Percentiles rank a stretch among this genome's conserved stretches.
These are phyloP conservation scores for Fregetta grallaria DNA, from an alignment of 2,113 vertebrate species.

Conservation along the genomic window DNA sequence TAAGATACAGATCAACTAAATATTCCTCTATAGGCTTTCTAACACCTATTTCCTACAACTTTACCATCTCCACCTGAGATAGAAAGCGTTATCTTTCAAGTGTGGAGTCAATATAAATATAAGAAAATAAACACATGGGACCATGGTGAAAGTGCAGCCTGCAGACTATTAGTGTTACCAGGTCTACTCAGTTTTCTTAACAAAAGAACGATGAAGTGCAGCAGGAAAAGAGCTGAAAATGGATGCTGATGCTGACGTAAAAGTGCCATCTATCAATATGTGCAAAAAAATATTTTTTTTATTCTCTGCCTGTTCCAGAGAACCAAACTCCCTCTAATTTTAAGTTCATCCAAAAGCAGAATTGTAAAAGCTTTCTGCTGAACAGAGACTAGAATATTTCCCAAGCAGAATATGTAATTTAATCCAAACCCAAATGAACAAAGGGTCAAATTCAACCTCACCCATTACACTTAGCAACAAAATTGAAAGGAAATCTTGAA, in stretches of 20 bases:
- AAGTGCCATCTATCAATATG: background rate
- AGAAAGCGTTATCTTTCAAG: background rate
- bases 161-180: background rate
- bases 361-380: background rate
- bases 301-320: background rate
- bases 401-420: background rate
- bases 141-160: background rate
- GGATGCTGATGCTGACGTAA: background rate
- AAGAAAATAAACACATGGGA: background rate
- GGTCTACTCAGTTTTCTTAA: background rate
- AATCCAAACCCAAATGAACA: background rate
- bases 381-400: background rate
- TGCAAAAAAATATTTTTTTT: background rate
- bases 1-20: slow-evolving; percentile 45
- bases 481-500: background rate
- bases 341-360: background rate
- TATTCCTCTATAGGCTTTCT: background rate
- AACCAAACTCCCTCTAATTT: background rate
- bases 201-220: background rate
- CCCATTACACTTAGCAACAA: background rate
- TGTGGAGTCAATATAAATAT: background rate
- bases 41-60: slow-evolving; percentile 8
- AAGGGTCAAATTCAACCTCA: background rate
- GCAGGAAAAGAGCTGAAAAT: background rate
- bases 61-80: background rate